Percentiles rank a stretch among this genome's conserved stretches.
phyloP scores from a whole-genome alignment of 1,140 invertebrate genomes.

The Reticulitermes speratus region DNA sequence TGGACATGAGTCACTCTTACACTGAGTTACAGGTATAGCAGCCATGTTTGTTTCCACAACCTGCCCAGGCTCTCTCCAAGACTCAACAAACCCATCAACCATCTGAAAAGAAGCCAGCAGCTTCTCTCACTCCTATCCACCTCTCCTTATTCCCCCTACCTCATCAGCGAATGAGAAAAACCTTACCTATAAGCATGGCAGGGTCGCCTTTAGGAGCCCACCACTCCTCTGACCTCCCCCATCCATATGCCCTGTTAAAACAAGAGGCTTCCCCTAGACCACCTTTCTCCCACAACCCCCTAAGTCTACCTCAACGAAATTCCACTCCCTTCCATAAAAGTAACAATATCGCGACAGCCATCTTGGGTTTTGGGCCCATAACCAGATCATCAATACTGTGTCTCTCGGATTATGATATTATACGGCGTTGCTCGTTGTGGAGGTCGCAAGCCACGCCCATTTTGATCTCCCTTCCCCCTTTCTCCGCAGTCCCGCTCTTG shows the following conservation, averaged over 20 bases:
- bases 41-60: conserved; percentile 5
- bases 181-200: conserved; percentile 18
- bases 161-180: not conserved
- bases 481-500: not conserved
- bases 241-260: not conserved
- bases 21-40: not conserved
- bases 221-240: not conserved
- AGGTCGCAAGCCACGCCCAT: not conserved
- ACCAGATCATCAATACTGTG: not conserved
- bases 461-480: not conserved
- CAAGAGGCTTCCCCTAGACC: not conserved
- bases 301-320: not conserved
- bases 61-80: conserved; percentile 4
- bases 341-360: conserved; percentile 6
- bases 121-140: not conserved
- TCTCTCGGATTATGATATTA: not conserved
- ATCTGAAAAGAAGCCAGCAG: conserved; percentile 9
- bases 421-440: not conserved
- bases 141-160: not conserved
- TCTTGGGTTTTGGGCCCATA: conserved; percentile 17
- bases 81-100: not conserved
- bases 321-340: not conserved
- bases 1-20: not conserved
- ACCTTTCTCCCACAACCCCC: not conserved
- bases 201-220: not conserved